These are phyloP conservation scores for Syrista parreyssii DNA, from an alignment of 2,888 invertebrate genomes.

Conservation along the genomic window DNA sequence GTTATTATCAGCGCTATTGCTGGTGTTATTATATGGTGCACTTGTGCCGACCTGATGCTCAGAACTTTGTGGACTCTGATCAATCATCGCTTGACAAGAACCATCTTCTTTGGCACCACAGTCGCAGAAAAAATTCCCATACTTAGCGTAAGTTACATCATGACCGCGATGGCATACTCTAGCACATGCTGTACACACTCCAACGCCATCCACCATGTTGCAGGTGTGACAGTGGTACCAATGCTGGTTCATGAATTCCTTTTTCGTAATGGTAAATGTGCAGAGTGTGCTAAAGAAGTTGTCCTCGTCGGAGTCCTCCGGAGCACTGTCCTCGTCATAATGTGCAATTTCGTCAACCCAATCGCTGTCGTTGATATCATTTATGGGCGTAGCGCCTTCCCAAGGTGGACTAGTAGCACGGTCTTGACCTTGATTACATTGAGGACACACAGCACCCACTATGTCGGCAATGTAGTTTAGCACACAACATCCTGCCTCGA, in stretches of 20 bases:
- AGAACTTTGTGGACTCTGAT: slow-evolving; percentile 71
- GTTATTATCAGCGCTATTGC: slow-evolving; percentile 62
- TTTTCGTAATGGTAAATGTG: slow-evolving; percentile 96
- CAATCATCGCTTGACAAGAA: slow-evolving; percentile 74
- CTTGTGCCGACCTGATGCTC: slow-evolving; percentile 47
- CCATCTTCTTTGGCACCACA: slow-evolving; percentile 96
- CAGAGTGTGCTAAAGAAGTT: slow-evolving; percentile 91
- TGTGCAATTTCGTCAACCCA: slow-evolving; percentile 86
- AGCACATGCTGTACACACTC: slow-evolving; percentile 97
- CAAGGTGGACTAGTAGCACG: slow-evolving; percentile 78
- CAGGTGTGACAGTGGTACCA: slow-evolving; percentile 99
- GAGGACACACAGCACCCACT: slow-evolving; percentile 70
- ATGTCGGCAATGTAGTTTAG: slow-evolving; percentile 87
- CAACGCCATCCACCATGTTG: slow-evolving; percentile 97
- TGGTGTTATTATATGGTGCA: slow-evolving; percentile 37
- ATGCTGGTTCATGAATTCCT: slow-evolving; percentile 98
- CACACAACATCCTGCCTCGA: slow-evolving; percentile 85
- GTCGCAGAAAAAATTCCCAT: slow-evolving; percentile 99
- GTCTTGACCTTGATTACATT: slow-evolving; percentile 48
- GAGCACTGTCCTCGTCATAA: slow-evolving; percentile 93
- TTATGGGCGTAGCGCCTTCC: slow-evolving; percentile 73
- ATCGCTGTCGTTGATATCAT: slow-evolving; percentile 75
- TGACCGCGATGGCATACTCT: slow-evolving; percentile 97
- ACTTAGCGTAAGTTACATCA: slow-evolving; percentile 97
- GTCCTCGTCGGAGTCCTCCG: slow-evolving; percentile 94